Base-by-base conservation (phyloP, 2,113 vertebrate genomes). In the Prinia subflava region DNA sequence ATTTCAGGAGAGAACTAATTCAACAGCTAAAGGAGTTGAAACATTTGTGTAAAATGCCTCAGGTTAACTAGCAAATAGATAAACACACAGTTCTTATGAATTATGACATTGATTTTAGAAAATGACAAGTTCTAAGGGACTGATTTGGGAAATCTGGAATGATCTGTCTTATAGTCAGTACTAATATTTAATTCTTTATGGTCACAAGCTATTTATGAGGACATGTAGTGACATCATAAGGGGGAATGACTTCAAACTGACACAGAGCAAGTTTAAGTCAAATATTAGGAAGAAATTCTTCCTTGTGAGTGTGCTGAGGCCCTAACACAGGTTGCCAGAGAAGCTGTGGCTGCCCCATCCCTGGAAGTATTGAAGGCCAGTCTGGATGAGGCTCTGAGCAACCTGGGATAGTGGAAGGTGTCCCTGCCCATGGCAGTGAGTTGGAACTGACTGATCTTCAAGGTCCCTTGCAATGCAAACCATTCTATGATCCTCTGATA, bases 1-100 rank as follows among this genome's bases (percentile, higher is more conserved):
- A 31, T 96, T 97, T 97, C 74, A 89, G 95, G 94, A 95, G 59
- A 85, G 17, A 96, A 91, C 68, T 95, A 16, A 94, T 96, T 94
- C 96, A 83, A 83, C 96, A 94, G 47, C 82, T 94, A 86, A 97
- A 95, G 76, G 56, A 93, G 31, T 82, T 94, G 74, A 94, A 97
- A 94, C n/a, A 67, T 92, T 93, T 94, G 89, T 18, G 13, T 23
- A 27, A 57, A 85, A 85, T 83, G 90, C 87, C 87, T 93, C 83
- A 91, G 87, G 87, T 94, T 64, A 86, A 39, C 14, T 39, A 59
- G 35, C 42, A 97, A 88, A 95, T 75, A 82, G 53, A 75, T 96
- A 92, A 90, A 57, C 15, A 92, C 15, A 20, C 4, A 83, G 37
- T 57, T 19, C 13, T 87, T 49, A 78, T 50, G n/a, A 86, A 91